A percentile compares a stretch with the other conserved stretches of the same genome.
These are phyloP conservation scores for Peucedramus taeniatus DNA, from an alignment of 2,113 vertebrate genomes.

Conservation along the genomic window DNA sequence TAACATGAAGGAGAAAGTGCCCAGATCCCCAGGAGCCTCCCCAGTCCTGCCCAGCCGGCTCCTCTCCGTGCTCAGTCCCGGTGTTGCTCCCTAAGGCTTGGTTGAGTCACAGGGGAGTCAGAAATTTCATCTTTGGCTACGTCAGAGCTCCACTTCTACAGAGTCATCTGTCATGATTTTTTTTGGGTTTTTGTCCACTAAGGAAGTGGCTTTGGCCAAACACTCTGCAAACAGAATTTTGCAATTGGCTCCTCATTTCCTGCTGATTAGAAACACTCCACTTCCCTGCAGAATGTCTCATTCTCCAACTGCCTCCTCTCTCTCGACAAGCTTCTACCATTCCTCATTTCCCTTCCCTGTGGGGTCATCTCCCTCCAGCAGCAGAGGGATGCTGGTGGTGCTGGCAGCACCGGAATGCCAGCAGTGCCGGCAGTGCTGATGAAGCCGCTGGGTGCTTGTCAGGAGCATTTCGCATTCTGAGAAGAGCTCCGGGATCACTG, in stretches of 20 bases:
- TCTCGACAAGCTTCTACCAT: neutral
- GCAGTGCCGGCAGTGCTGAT: neutral
- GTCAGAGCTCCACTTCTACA: neutral
- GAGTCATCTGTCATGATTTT: neutral
- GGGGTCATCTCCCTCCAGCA: too few species aligned
- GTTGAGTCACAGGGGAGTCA: rapidly evolving
- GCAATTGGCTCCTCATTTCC: neutral
- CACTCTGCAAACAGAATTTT: neutral
- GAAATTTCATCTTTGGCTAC: neutral
- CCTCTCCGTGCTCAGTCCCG: rapidly evolving
- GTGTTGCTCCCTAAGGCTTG: rapidly evolving
- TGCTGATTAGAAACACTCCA: neutral
- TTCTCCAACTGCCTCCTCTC: neutral
- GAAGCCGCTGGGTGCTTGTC: neutral
- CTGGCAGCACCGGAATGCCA: neutral
- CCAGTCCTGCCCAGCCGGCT: rapidly evolving
- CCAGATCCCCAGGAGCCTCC: neutral
- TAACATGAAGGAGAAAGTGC: neutral
- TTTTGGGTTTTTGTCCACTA: neutral
- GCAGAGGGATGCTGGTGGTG: neutral
- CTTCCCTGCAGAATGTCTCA: rapidly evolving
- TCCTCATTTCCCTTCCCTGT: rapidly evolving
- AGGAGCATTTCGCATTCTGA: neutral
- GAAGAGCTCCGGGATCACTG: rapidly evolving
- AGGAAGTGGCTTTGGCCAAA: neutral